Percentiles rank a stretch among this genome's conserved stretches.
Evolutionary conservation across 2,797 vertebrate genomes (phyloP).

Genomic region (Acridotheres tristis): DNA sequence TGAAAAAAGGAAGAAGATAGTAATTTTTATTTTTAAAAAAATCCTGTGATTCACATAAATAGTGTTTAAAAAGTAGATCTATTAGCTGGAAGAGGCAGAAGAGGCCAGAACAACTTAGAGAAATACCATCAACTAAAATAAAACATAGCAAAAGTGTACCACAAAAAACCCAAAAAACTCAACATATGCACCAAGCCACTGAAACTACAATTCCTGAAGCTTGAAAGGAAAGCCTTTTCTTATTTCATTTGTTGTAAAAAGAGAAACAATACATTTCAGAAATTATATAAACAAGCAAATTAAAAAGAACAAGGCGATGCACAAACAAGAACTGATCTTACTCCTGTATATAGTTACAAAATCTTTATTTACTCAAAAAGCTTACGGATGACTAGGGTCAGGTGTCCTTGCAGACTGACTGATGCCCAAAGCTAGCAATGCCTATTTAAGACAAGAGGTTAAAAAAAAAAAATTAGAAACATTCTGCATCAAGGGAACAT

Average conservation of each 20-base stretch:
- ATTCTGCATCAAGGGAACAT: not conserved
- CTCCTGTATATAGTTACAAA: constrained; percentile 11
- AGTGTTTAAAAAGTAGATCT: not conserved
- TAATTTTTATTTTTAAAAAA: not conserved
- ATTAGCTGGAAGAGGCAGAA: not conserved
- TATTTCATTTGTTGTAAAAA: not conserved
- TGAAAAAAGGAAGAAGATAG: not conserved
- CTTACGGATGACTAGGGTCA: constrained; percentile 93
- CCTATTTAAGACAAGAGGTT: constrained; percentile 71
- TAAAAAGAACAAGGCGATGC: not conserved
- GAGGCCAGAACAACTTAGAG: not conserved
- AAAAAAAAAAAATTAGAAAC: not conserved
- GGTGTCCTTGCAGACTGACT: constrained; percentile 95
- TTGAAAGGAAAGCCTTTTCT: not conserved
- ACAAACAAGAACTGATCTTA: constrained; percentile 3
- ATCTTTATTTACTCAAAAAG: constrained; percentile 66
- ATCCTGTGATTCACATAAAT: not conserved
- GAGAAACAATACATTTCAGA: not conserved
- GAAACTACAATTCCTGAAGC: not conserved
- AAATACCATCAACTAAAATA: not conserved
- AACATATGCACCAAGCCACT: not conserved
- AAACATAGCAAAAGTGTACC: not conserved
- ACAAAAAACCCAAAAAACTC: not conserved
- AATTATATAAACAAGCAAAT: not conserved
- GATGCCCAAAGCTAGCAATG: constrained; percentile 93